A percentile compares a stretch with the other conserved stretches of the same genome.
Evolutionary conservation across 2,113 vertebrate species (phyloP).

Genomic region (Aptenodytes forsteri): DNA sequence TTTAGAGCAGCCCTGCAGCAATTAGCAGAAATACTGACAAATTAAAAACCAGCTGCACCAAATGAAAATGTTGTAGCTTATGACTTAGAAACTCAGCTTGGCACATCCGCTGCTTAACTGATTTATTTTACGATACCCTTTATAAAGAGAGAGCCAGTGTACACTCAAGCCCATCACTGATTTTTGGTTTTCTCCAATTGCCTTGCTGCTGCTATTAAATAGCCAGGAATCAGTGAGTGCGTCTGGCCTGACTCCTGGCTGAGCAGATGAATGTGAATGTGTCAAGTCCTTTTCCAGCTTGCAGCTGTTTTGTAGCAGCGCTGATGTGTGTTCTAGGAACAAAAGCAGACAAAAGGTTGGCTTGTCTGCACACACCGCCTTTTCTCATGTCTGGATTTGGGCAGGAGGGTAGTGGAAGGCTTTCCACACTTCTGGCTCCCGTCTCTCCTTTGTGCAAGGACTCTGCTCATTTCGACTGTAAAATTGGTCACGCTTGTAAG

Average conservation of each 20-base stretch:
- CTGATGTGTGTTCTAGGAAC: not conserved
- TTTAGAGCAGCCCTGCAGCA: not conserved
- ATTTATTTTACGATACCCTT: not conserved
- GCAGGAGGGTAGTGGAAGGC: not conserved
- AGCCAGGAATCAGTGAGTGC: not conserved
- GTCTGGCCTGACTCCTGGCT: not conserved
- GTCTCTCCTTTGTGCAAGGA: not conserved
- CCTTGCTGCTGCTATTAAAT: not conserved
- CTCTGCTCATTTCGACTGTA: not conserved
- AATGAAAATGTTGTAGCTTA: not conserved
- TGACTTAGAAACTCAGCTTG: not conserved
- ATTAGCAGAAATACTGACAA: not conserved
- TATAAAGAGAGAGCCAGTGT: not conserved
- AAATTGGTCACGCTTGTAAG: not conserved
- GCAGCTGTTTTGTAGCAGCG: not conserved
- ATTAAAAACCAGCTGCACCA: not conserved
- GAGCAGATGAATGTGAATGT: not conserved
- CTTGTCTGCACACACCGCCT: not conserved
- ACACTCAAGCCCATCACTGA: not conserved
- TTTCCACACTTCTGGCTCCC: not conserved
- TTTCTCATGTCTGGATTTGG: not conserved
- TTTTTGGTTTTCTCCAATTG: not conserved
- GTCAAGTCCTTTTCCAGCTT: not conserved
- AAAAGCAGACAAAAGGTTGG: not conserved
- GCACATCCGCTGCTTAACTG: not conserved